Evolutionary conservation across 1,140 invertebrate genomes (phyloP), one percentile per base, ranked within the genome.

Genomic region (Chironomus striatipennis): DNA sequence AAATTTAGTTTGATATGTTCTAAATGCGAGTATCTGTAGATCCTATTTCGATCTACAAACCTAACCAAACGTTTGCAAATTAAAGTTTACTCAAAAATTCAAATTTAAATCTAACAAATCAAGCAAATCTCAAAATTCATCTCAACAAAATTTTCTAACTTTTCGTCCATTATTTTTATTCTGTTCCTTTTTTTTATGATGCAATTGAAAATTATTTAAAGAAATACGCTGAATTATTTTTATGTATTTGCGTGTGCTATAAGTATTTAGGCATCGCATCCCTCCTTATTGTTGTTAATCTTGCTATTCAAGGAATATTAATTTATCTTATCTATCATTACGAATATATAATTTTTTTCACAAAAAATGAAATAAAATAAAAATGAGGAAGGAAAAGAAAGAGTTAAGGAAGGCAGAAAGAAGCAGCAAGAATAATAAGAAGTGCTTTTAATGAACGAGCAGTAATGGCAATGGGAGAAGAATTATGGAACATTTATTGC

Each of bases 401-500:
- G n/a, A 57, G n/a, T 15, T n/a, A 5, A 12, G 47, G n/a, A n/a
- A n/a, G n/a, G n/a, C n/a, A 10, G 10, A 57, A 15, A 15, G 47
- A 57, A 47, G 43, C 9, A 57, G n/a, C 12, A 15, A 57, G 47
- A 10, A 57, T 57, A 57, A 57, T n/a, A 57, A 57, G 47, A 57
- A 57, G n/a, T 57, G n/a, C 15, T 57, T 57, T 57, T 57, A 57
- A 57, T 57, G 47, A n/a, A 57, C 47, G 47, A 57, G 47, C 47
- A 57, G 47, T n/a, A 57, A n/a, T n/a, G 47, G 47, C 47, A 57
- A 57, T 57, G 18, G 7, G 65, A 57, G 12, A 70, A 70, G 65
- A 70, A 21, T 70, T 70, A 70, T 70, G 65, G 65, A 70, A 70
- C 65, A 70, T 18, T 70, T 70, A 70, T 70, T 70, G 65, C 65